These are phyloP conservation scores for Imbricaverruca yamaguchii DNA, from an alignment of 2,888 invertebrate genomes.

Conservation along the genomic window DNA sequence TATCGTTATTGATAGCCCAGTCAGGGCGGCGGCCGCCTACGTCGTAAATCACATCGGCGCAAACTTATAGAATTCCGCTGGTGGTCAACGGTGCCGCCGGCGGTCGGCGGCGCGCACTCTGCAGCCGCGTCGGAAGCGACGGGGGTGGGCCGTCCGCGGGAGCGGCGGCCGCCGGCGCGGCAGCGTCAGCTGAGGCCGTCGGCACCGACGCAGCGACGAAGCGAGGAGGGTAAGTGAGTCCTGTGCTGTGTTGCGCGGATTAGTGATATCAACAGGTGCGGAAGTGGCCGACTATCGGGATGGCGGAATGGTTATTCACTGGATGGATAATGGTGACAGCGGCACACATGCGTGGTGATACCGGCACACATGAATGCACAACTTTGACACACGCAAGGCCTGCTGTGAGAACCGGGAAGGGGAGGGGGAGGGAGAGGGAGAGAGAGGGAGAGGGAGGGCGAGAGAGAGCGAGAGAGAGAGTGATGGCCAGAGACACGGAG, in stretches of 20 bases:
- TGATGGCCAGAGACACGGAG: neutral
- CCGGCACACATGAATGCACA: too few relatives aligned
- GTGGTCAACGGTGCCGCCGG: neutral
- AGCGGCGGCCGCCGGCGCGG: neutral
- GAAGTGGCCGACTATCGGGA: too few relatives aligned
- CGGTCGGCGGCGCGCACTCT: neutral
- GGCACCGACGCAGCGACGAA: neutral
- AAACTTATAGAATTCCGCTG: slow-evolving; percentile 10
- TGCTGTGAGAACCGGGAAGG: neutral
- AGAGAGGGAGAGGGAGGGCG: too few relatives aligned
- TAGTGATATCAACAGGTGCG: too few relatives aligned
- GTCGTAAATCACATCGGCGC: neutral
- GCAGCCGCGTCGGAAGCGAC: neutral
- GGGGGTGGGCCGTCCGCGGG: neutral
- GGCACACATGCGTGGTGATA: too few relatives aligned
- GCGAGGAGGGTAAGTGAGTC: too few relatives aligned
- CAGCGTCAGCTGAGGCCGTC: neutral
- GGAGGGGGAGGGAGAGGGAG: neutral
- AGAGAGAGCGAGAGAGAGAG: too few relatives aligned
- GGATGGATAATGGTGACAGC: too few relatives aligned
- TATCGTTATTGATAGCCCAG: slow-evolving; percentile 15
- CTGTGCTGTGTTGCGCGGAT: too few relatives aligned
- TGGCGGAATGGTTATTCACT: too few relatives aligned
- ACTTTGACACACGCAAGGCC: too few relatives aligned
- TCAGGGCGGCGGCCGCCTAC: neutral